Evolutionary conservation across 2,113 vertebrate genomes (phyloP).

Genomic region (Apodemus sylvaticus): DNA sequence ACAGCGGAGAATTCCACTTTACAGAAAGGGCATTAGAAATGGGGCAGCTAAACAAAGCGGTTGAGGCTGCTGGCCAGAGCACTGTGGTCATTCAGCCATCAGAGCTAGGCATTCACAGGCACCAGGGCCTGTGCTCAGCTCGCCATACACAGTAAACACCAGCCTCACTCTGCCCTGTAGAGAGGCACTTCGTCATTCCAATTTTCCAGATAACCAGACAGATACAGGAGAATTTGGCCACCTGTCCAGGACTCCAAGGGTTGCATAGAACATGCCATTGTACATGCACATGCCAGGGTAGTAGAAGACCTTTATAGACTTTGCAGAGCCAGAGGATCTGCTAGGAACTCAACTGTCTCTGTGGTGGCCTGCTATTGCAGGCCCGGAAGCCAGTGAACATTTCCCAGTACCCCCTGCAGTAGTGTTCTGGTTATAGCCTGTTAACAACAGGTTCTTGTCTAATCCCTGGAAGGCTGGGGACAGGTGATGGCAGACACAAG

Average conservation of each 20-base stretch:
- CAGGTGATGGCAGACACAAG: neutral
- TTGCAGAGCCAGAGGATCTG: neutral
- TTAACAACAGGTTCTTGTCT: neutral
- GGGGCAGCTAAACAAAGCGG: neutral
- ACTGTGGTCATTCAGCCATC: accelerated
- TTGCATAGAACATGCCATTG: neutral
- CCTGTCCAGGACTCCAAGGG: neutral
- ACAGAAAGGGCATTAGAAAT: neutral
- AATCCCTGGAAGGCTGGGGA: neutral
- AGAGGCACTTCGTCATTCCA: too few relatives aligned
- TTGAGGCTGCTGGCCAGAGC: neutral
- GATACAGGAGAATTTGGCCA: neutral
- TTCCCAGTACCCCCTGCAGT: neutral
- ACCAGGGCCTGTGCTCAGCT: neutral
- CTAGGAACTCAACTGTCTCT: too few relatives aligned
- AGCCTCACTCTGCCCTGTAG: neutral
- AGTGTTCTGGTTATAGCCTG: neutral
- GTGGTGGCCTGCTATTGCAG: neutral
- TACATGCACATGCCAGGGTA: neutral
- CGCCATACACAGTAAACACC: neutral
- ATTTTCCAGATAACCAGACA: neutral
- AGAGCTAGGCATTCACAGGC: neutral
- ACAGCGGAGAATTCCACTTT: neutral
- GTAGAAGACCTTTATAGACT: neutral
- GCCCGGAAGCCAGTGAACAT: neutral